A percentile compares a stretch with the other conserved stretches of the same genome.
These are phyloP conservation scores for Cabera pusaria DNA, from an alignment of 2,888 invertebrate species.

Conservation along the genomic window DNA sequence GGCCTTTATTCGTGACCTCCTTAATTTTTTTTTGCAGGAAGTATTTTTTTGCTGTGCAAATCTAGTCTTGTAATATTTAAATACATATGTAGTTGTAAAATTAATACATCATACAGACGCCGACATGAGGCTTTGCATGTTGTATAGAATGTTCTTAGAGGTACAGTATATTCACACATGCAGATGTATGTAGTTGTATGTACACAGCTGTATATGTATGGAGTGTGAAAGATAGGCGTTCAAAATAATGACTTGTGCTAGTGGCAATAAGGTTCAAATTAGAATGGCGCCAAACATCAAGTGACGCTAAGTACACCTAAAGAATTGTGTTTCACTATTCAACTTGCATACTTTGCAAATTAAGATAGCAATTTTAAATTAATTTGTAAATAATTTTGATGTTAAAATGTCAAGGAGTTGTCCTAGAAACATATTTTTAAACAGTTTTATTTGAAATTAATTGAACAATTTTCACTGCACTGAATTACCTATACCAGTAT, in stretches of 20 bases:
- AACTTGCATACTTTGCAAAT: constrained; percentile 48
- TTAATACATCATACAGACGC: too few species aligned
- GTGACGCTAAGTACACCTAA: constrained; percentile 51
- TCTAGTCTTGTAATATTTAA: too few species aligned
- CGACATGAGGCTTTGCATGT: constrained; percentile 19
- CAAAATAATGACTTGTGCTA: constrained; percentile 48
- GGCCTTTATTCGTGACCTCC: constrained; percentile 71
- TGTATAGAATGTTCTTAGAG: constrained; percentile 32
- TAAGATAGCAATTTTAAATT: too few species aligned
- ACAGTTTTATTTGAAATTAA: too few species aligned
- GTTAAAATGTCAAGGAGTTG: too few species aligned
- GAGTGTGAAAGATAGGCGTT: constrained; percentile 46
- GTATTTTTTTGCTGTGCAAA: constrained; percentile 41
- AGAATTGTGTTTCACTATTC: constrained; percentile 37
- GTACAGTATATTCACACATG: constrained; percentile 50
- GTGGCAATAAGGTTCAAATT: constrained; percentile 51
- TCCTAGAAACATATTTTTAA: too few species aligned
- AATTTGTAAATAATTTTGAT: too few species aligned
- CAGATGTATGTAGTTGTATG: constrained; percentile 41
- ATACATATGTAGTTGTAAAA: too few species aligned
- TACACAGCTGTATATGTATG: constrained; percentile 62
- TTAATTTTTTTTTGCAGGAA: constrained; percentile 45
- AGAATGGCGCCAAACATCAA: constrained; percentile 32
- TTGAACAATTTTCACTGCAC: too few species aligned
- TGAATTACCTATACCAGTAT: too few species aligned